Percentiles rank a stretch among this genome's conserved stretches.
Evolutionary conservation across 2,888 invertebrate species (phyloP).

Genomic region (Hyposoter didymator): DNA sequence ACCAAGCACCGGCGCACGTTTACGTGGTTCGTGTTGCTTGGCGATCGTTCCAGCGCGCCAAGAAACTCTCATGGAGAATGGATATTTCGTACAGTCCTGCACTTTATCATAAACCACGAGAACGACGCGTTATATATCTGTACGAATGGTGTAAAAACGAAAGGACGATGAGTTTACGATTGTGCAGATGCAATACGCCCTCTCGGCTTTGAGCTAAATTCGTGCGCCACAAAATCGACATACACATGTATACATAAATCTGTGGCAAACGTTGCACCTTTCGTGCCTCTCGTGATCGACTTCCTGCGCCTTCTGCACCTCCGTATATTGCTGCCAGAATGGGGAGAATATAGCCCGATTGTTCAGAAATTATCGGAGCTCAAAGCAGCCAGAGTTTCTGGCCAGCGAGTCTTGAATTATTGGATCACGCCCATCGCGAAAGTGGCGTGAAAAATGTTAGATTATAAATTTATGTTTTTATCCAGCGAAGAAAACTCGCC

Average conservation of each 20-base stretch:
- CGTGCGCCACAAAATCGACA: slow-evolving; percentile 15
- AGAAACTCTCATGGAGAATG: slow-evolving; percentile 55
- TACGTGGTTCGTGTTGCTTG: slow-evolving; percentile 25
- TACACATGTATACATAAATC: slow-evolving; percentile 7
- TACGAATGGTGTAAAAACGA: slow-evolving; percentile 7
- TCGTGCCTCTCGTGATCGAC: slow-evolving; percentile 54
- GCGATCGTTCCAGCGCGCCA: slow-evolving; percentile 36
- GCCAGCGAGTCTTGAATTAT: slow-evolving; percentile 59
- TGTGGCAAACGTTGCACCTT: slow-evolving; percentile 46
- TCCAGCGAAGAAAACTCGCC: slow-evolving; percentile 17
- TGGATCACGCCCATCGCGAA: slow-evolving; percentile 58
- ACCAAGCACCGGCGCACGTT: slow-evolving; percentile 44
- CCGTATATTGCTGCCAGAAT: slow-evolving; percentile 1
- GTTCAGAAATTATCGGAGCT: slow-evolving; percentile 53
- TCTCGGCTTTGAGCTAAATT: slow-evolving; percentile 7
- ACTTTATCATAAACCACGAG: slow-evolving; percentile 58
- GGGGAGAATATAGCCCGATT: slow-evolving; percentile 28
- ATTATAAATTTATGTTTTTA: slow-evolving; percentile 30
- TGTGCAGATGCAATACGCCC: background rate
- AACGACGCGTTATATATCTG: slow-evolving; percentile 31
- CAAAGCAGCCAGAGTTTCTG: slow-evolving; percentile 22
- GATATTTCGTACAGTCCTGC: slow-evolving; percentile 53
- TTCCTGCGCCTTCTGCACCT: slow-evolving; percentile 46
- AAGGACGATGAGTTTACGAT: slow-evolving; percentile 11
- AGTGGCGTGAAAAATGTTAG: slow-evolving; percentile 44